Conservation (phyloP, 2,113 vertebrate species). For the human region GRCh38 chr14:88453501-88454000, state of each 20-base stretch:
- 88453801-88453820: neutral
- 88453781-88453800: neutral
- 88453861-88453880: neutral
- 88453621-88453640: neutral
- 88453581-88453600: neutral
- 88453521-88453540: neutral
- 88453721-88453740: neutral
- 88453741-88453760: neutral
- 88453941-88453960: neutral
- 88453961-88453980: neutral
- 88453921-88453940: neutral
- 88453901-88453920: neutral
- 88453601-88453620: neutral
- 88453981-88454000: neutral
- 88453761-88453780: neutral
- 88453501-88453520: neutral
- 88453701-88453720: neutral
- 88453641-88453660: neutral
- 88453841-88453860: neutral
- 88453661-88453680: neutral
- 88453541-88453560: neutral
- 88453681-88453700: neutral
- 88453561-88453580: too few relatives aligned
- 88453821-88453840: neutral
- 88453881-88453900: neutral